Conservation (phyloP, 2,797 vertebrate genomes). For the Nyctalus aviator region DNA sequence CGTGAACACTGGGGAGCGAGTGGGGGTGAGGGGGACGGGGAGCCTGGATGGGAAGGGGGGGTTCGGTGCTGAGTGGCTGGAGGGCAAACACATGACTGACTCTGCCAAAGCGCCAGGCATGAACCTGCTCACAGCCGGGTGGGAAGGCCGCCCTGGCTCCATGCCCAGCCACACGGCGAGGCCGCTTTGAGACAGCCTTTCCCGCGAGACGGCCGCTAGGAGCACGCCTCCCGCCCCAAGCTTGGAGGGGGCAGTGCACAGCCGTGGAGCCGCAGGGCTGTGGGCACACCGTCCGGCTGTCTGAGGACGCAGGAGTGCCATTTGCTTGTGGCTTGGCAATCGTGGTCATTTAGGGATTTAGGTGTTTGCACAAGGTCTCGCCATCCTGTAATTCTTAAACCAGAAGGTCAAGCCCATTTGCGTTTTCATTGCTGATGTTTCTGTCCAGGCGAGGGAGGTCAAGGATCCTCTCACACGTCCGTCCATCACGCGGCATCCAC, state of each 20-base stretch:
- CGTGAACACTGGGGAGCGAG: neutral
- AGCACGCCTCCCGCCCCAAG: neutral
- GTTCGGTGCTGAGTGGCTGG: neutral
- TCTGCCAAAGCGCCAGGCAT: neutral
- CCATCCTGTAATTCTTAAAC: slow-evolving; percentile 57
- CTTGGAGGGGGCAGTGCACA: neutral
- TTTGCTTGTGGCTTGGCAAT: slow-evolving; percentile 16
- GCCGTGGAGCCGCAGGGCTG: neutral
- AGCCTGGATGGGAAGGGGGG: neutral
- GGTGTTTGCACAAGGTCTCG: slow-evolving; percentile 59
- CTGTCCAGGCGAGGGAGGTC: neutral
- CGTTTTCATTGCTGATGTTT: slow-evolving; percentile 33
- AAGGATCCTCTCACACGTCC: neutral
- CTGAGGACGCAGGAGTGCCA: neutral
- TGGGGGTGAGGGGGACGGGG: too few relatives aligned
- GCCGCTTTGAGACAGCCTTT: neutral
- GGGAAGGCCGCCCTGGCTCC: neutral
- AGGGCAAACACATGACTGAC: neutral
- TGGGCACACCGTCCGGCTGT: neutral
- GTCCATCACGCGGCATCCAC: neutral
- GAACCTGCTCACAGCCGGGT: neutral
- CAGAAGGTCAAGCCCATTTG: slow-evolving; percentile 15
- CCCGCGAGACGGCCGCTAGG: neutral
- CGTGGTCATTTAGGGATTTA: slow-evolving; percentile 17
- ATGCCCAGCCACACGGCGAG: neutral